Percentiles rank a stretch among this genome's conserved stretches.
These are phyloP conservation scores for Macrosteles quadrilineatus DNA, from an alignment of 1,140 invertebrate species.

Conservation along the genomic window DNA sequence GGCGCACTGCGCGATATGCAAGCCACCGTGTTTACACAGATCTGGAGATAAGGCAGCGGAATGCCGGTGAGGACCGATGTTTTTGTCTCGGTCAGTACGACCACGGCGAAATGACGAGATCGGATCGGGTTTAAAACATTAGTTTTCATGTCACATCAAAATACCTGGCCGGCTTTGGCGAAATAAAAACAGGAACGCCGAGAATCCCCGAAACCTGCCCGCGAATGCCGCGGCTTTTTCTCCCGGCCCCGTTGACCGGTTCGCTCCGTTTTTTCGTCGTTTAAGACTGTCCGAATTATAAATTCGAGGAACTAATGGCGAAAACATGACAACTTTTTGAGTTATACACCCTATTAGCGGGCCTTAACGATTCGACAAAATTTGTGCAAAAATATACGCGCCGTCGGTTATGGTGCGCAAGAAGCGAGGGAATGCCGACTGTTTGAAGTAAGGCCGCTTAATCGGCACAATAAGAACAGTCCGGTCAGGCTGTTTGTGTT, in stretches of 20 bases:
- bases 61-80: constrained; percentile 10
- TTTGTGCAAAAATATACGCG: constrained; percentile 32
- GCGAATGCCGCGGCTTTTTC: constrained; percentile 24
- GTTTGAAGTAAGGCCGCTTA: constrained; percentile 20
- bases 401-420: constrained; percentile 2
- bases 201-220: constrained; percentile 15
- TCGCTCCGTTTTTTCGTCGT: constrained; percentile 20
- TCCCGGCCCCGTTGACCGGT: constrained; percentile 20
- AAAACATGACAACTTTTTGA: constrained; percentile 32
- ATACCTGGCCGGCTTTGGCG: constrained; percentile 25
- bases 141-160: constrained; percentile 31
- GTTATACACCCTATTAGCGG: constrained; percentile 30
- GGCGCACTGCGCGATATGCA: background rate
- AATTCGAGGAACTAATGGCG: constrained; percentile 29
- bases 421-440: constrained; percentile 11
- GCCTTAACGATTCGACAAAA: constrained; percentile 27
- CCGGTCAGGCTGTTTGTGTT: background rate
- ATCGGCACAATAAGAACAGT: background rate
- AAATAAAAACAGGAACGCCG: constrained; percentile 26
- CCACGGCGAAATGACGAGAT: constrained; percentile 23
- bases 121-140: constrained; percentile 24
- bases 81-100: constrained; percentile 24
- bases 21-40: constrained; percentile 15
- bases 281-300: constrained; percentile 28
- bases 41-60: constrained; percentile 9